These are phyloP conservation scores for Anagyrus pseudococci DNA, from an alignment of 2,888 invertebrate species.

Conservation along the genomic window DNA sequence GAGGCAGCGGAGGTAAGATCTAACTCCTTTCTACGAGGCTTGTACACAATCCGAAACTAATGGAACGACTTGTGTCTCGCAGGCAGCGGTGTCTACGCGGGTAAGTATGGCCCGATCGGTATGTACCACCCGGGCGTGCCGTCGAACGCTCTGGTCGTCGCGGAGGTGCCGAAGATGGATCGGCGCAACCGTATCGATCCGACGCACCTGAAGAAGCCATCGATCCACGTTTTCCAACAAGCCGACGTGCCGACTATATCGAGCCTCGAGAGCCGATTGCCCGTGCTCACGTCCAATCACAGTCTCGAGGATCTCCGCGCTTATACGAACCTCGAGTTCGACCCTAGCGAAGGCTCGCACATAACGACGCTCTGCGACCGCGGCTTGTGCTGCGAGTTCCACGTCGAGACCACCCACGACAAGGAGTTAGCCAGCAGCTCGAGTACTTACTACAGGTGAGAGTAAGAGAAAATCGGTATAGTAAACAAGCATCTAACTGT, in stretches of 20 bases:
- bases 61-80: background rate
- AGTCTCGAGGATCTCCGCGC: slow-evolving; percentile 35
- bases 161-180: slow-evolving; percentile 6
- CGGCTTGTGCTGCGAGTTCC: slow-evolving; percentile 44
- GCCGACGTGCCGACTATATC: slow-evolving; percentile 1
- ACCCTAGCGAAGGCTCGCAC: slow-evolving; percentile 36
- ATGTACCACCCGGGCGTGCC: background rate
- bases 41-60: background rate
- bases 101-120: background rate
- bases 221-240: slow-evolving; percentile 6
- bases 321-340: slow-evolving; percentile 38
- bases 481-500: too few relatives aligned
- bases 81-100: slow-evolving; percentile 17
- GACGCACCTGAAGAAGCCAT: background rate
- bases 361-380: slow-evolving; percentile 41
- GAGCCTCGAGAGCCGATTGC: background rate
- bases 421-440: slow-evolving; percentile 32
- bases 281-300: background rate
- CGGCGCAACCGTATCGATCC: background rate
- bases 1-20: slow-evolving; percentile 43
- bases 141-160: slow-evolving; percentile 3
- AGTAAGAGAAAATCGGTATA: too few relatives aligned
- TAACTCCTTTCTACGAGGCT: background rate
- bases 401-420: slow-evolving; percentile 38
- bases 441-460: slow-evolving; percentile 42